Base-by-base conservation (phyloP, 1,140 invertebrate species). In the Lordiphosa mommai region DNA sequence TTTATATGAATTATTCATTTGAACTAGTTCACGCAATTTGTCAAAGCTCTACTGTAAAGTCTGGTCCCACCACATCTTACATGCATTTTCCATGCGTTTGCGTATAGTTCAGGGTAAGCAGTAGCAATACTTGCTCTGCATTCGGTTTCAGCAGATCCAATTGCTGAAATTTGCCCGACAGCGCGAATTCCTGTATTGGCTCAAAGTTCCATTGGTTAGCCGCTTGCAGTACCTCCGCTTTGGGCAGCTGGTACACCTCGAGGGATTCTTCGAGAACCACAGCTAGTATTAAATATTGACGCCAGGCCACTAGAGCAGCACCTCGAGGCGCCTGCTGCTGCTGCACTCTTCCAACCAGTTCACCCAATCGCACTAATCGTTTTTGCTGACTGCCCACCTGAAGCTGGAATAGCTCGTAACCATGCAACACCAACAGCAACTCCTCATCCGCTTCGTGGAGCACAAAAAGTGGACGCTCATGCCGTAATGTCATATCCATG, bases 161-260 rank as follows among this genome's bases (percentile, higher is more conserved):
- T 16, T 82, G 72, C 12, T 61, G 52, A 49, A 70, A 80, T 23
- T 33, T 56, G 0, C 73, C 82, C 0, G 53, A 36, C 27, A 86
- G 10, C 0, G 64, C 51, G n/a, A 88, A 69, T 36, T 88, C 70
- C 51, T 88, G 86, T 23, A 88, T 64, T 4, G 76, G 80, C 27
- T 72, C 63, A 12, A 72, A 72, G 8, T 34, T 41, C 5, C 61
- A 33, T 5, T 67, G 68, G 1, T 1, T 46, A 1, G 12, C 53
- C 7, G 58, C 49, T 23, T 53, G 29, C 20, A 59, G 37, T 0
- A 84, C 38, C n/a, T 61, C 16, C 9, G 46, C 53, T 10, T 53
- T 55, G 5, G 67, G 33, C 30, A 88, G 47, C 20, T 88, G 86
- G 56, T 86, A 88, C 0, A 88, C 50, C 48, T 86, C 77, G 30